Evolutionary conservation across 2,113 vertebrate genomes (phyloP), one percentile per base, ranked within the genome.

Genomic region (Hyaena hyaena): DNA sequence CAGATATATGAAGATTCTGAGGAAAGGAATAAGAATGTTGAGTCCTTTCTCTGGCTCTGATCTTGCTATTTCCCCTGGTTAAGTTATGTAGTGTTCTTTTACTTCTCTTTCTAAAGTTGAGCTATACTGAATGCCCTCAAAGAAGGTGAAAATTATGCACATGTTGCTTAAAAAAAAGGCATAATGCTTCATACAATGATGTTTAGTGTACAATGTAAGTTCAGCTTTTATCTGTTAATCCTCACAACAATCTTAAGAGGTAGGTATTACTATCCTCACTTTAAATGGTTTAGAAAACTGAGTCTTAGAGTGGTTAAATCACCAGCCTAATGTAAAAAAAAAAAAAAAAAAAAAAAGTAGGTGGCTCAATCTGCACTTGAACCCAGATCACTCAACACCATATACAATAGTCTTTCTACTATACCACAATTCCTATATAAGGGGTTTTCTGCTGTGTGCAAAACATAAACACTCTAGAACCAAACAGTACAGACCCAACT

Each of bases 231-330:
- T 76, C 16, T 96, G 69, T 88, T 84, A 79, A 93, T 79, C 43
- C 3, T 94, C 50, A 85, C n/a, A 95, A 86, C 1, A 79, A 76
- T 4, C 8, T 58, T 88, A 84, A 61, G 21, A 90, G 93, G 45
- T 53, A 74, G 43, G 10, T 48, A 93, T 76, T 85, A 92, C 10
- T 95, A 85, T 45, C 10, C 23, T 95, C 8, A 95, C 35, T 84
- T 80, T 55, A 61, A 61, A 94, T 39, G 35, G 45, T 14, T 95
- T 73, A 94, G 35, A 97, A 92, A 97, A 94, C 68, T n/a, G 23
- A 79, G 28, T 91, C 6, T 90, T 23, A 89, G 31, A 88, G 48
- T 10, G 31, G 4, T 81, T 87, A 76, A 84, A 76, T 77, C 81
- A 81, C 3, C 45, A 92, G 43, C 33, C 68, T 90, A 93, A 90